These are phyloP conservation scores for Cyphomyrus discorhynchus DNA, from an alignment of 2,113 vertebrate species.

Conservation along the genomic window DNA sequence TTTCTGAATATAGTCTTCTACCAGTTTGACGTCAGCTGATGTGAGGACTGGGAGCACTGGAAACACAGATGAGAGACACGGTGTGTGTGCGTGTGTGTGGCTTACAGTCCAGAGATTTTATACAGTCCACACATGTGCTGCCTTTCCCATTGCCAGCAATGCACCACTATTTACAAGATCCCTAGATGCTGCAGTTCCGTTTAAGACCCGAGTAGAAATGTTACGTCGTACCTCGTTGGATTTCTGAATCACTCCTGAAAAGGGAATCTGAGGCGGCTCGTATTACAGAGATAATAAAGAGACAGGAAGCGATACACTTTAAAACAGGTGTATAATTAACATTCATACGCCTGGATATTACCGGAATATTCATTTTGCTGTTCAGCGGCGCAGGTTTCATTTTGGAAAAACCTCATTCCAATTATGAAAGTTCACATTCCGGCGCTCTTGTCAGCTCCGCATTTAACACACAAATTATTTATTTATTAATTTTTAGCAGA, in stretches of 20 bases:
- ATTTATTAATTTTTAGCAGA: neutral
- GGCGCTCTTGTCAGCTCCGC: neutral
- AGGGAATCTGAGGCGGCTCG: conserved; percentile 47
- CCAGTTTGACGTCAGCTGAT: neutral
- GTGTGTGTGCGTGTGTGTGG: neutral
- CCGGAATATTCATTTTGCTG: neutral
- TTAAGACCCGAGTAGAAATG: neutral
- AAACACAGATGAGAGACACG: neutral
- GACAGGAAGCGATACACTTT: neutral
- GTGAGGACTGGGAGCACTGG: neutral
- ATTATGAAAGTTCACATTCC: neutral
- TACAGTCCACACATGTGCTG: neutral
- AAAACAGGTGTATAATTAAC: conserved; percentile 8
- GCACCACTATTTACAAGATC: neutral
- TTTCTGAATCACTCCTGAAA: conserved; percentile 46
- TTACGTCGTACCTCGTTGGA: neutral
- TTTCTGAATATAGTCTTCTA: neutral
- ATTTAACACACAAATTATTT: neutral
- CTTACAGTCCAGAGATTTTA: neutral
- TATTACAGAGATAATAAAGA: neutral
- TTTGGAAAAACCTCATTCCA: neutral
- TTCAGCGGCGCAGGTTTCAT: neutral
- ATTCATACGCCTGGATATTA: neutral
- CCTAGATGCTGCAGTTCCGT: neutral
- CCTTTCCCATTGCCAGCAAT: neutral